These are phyloP conservation scores for Porites australiensis DNA, from an alignment of 64 coral and sea anemone genomes.

Conservation along the genomic window DNA sequence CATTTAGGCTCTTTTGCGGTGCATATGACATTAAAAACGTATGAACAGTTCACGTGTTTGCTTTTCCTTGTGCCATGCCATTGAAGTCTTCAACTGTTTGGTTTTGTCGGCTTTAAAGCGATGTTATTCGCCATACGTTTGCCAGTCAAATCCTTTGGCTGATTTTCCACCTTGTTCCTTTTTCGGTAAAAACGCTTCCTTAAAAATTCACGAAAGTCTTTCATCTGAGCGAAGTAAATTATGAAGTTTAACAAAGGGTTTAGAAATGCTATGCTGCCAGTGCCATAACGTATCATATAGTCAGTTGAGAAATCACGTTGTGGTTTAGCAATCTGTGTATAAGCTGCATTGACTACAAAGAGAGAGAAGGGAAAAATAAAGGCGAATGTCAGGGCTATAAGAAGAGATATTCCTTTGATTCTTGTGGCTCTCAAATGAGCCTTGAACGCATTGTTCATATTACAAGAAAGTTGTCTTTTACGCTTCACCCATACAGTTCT, in stretches of 20 bases:
- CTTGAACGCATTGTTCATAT: not conserved
- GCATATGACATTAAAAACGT: too few relatives aligned
- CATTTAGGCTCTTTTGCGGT: too few relatives aligned
- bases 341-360: not conserved
- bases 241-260: not conserved
- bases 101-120: too few relatives aligned
- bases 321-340: not conserved
- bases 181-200: not conserved
- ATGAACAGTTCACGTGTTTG: too few relatives aligned
- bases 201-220: conserved; percentile 10
- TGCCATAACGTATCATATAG: not conserved
- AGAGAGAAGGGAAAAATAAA: conserved; percentile 10
- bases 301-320: not conserved
- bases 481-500: not conserved
- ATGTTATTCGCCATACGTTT: too few relatives aligned
- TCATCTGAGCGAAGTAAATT: conserved; percentile 17
- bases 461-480: not conserved
- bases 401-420: conserved; percentile 13
- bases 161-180: not conserved
- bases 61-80: too few relatives aligned
- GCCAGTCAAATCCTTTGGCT: too few relatives aligned
- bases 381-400: conserved; percentile 30
- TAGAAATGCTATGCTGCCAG: not conserved
- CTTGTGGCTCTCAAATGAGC: not conserved
- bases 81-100: too few relatives aligned